These are phyloP conservation scores for Piliocolobus tephrosceles DNA, from an alignment of 2,113 vertebrate genomes.

Conservation along the genomic window DNA sequence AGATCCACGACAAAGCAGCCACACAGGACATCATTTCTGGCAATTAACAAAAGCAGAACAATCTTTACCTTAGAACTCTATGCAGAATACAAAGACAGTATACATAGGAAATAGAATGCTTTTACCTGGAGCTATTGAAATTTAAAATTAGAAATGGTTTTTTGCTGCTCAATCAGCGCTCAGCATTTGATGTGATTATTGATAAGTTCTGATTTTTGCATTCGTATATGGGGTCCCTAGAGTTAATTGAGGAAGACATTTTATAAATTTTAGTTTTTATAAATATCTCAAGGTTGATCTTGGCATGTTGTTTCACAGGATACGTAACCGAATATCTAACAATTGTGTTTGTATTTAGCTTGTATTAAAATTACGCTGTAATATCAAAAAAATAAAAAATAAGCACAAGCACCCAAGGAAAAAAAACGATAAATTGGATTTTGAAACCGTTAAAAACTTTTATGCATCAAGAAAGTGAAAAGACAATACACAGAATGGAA, in stretches of 20 bases:
- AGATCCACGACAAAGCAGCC: constrained; percentile 77
- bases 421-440: background rate
- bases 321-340: background rate
- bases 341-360: constrained; percentile 13
- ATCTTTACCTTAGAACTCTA: constrained; percentile 65
- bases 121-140: constrained; percentile 20
- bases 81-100: constrained; percentile 71
- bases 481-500: background rate
- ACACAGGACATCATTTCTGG: constrained; percentile 62
- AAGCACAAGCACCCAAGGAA: background rate
- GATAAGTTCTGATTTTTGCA: constrained; percentile 1
- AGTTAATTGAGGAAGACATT: constrained; percentile 27
- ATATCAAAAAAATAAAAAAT: constrained; percentile 62
- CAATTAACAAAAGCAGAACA: constrained; percentile 80
- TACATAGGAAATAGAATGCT: background rate
- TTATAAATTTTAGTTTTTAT: constrained; percentile 51
- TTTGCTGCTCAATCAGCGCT: background rate
- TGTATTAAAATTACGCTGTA: constrained; percentile 48
- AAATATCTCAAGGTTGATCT: constrained; percentile 23
- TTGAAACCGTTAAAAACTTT: background rate
- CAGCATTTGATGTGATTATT: constrained; percentile 16
- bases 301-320: constrained; percentile 21
- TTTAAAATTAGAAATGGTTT: background rate
- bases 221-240: constrained; percentile 54
- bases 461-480: background rate